Evolutionary conservation across 2,113 vertebrate genomes (phyloP).

Genomic region (Oxyura jamaicensis): DNA sequence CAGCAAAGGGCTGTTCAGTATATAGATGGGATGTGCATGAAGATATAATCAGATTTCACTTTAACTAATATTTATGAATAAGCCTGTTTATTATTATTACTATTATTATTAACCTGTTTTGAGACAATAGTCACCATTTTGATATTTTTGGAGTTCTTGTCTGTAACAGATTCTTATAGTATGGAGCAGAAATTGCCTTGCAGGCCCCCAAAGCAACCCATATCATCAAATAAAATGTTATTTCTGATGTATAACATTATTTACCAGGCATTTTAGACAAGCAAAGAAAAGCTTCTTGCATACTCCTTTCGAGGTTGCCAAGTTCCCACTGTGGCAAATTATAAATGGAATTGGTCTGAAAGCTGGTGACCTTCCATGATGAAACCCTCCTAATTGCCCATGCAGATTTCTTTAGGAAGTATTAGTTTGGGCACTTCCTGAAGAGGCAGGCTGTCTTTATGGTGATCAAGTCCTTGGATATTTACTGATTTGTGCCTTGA

Average conservation of each 20-base stretch:
- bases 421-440: neutral
- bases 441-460: neutral
- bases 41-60: constrained; percentile 20
- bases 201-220: neutral
- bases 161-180: neutral
- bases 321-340: neutral
- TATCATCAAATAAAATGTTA: neutral
- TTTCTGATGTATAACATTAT: neutral
- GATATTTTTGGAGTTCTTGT: neutral
- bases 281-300: neutral
- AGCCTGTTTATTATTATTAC: neutral
- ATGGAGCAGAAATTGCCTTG: neutral
- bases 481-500: neutral
- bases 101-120: neutral
- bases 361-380: neutral
- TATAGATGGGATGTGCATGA: neutral
- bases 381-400: neutral
- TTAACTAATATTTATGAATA: constrained; percentile 15
- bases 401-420: neutral
- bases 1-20: neutral
- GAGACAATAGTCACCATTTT: neutral
- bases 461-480: neutral
- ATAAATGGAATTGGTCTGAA: neutral
- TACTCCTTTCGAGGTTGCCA: neutral
- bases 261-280: neutral